Evolutionary conservation across 2,888 invertebrate species (phyloP).

Genomic region (Lysandra coridon): DNA sequence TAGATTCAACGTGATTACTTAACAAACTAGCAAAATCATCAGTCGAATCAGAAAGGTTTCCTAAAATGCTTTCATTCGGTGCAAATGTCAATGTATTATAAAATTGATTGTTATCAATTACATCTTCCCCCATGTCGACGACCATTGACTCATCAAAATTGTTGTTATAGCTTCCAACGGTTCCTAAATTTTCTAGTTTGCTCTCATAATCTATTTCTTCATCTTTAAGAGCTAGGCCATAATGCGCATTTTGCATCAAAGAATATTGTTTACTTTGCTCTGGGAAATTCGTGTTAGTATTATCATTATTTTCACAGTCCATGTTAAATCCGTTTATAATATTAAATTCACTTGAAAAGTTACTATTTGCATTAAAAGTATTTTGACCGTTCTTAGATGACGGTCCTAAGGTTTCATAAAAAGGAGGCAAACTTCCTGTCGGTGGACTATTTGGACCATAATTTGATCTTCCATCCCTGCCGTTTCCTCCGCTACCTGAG

Average conservation of each 20-base stretch:
- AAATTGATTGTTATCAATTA: slow-evolving; percentile 91
- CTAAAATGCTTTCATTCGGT: slow-evolving; percentile 88
- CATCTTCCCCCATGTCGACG: slow-evolving; percentile 88
- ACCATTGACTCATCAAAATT: slow-evolving; percentile 91
- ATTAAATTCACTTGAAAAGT: slow-evolving; percentile 84
- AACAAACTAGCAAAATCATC: slow-evolving; percentile 89
- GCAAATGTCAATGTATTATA: slow-evolving; percentile 90
- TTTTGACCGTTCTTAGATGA: slow-evolving; percentile 87
- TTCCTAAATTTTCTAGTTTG: slow-evolving; percentile 86
- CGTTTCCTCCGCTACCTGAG: slow-evolving; percentile 88
- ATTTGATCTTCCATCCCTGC: slow-evolving; percentile 90
- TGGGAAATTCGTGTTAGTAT: slow-evolving; percentile 63
- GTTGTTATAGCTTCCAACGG: slow-evolving; percentile 80
- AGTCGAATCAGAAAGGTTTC: slow-evolving; percentile 89
- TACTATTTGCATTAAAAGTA: slow-evolving; percentile 84
- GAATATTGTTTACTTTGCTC: slow-evolving; percentile 87
- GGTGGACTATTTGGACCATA: slow-evolving; percentile 94
- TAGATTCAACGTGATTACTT: slow-evolving; percentile 85
- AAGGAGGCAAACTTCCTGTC: slow-evolving; percentile 92
- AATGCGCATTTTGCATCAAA: slow-evolving; percentile 89
- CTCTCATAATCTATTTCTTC: slow-evolving; percentile 89
- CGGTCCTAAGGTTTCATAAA: slow-evolving; percentile 88
- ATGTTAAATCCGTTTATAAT: slow-evolving; percentile 86
- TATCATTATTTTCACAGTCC: slow-evolving; percentile 88
- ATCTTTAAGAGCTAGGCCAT: slow-evolving; percentile 89